Percentiles rank a stretch among this genome's conserved stretches.
phyloP scores from a whole-genome alignment of 1,140 invertebrate species.

The Drosophila teissieri region DNA sequence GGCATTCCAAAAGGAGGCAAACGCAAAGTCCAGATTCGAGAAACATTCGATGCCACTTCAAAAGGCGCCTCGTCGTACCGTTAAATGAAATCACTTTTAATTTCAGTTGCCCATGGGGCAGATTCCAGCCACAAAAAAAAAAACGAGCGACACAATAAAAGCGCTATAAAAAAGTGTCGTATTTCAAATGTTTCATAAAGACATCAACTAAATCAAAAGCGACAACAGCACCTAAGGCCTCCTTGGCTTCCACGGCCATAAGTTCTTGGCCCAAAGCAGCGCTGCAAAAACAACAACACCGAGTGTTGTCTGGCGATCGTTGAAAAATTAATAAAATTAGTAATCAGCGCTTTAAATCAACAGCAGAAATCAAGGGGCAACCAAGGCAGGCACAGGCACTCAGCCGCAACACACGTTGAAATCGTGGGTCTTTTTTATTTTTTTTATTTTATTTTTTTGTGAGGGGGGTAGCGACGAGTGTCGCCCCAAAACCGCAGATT shows the following conservation, averaged over 20 bases:
- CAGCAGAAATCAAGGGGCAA: conserved; percentile 71
- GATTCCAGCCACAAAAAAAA: conserved; percentile 28
- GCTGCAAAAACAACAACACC: conserved; percentile 30
- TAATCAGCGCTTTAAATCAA: conserved; percentile 82
- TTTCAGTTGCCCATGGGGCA: conserved; percentile 49
- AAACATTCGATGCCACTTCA: conserved; percentile 67
- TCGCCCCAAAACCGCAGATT: conserved; percentile 63
- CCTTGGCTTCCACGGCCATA: conserved; percentile 27
- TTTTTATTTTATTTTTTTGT: no score
- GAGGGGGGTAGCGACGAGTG: conserved; percentile 2
- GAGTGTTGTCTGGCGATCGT: conserved; percentile 49
- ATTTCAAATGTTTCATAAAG: conserved; percentile 83
- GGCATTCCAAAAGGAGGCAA: conserved; percentile 43
- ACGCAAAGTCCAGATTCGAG: conserved; percentile 8
- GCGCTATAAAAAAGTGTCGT: conserved; percentile 73
- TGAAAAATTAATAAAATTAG: conserved; percentile 83
- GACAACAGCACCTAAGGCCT: conserved; percentile 71
- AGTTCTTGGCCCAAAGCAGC: conserved; percentile 18
- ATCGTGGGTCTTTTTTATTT: not conserved
- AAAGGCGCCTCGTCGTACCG: conserved; percentile 72
- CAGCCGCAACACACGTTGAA: conserved; percentile 13
- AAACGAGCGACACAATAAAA: conserved; percentile 11
- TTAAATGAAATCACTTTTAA: conserved; percentile 83
- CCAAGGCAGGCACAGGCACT: conserved; percentile 51
- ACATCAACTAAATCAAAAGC: conserved; percentile 83